phyloP scores from a whole-genome alignment of 2,113 vertebrate species.

The Buteo buteo region DNA sequence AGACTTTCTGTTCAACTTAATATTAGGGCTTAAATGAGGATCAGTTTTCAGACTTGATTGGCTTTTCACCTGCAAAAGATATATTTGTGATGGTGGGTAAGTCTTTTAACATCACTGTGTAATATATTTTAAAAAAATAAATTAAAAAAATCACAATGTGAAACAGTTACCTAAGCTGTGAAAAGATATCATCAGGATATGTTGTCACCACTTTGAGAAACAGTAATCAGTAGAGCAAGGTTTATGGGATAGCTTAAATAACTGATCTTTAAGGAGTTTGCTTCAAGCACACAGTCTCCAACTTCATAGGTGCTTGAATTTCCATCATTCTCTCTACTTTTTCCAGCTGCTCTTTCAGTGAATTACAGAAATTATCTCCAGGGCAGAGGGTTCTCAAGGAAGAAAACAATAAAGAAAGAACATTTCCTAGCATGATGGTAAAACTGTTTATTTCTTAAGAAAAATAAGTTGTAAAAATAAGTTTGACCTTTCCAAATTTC shows the following conservation, averaged over 20 bases:
- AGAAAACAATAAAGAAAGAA: not conserved
- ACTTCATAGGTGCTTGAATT: not conserved
- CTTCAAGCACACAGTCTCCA: not conserved
- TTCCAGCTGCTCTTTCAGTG: not conserved
- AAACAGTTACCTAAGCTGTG: not conserved
- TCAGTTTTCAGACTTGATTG: not conserved
- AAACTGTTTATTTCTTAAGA: slow-evolving; percentile 32
- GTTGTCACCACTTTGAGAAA: not conserved
- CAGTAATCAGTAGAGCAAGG: not conserved
- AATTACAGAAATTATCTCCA: slow-evolving; percentile 24
- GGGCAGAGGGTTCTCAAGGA: not conserved
- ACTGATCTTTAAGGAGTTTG: not conserved
- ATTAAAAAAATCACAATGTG: not conserved
- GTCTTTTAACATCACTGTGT: not conserved
- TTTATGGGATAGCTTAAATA: not conserved
- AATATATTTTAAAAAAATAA: not conserved
- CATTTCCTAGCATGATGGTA: not conserved
- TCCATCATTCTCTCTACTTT: not conserved
- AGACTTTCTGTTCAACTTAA: not conserved
- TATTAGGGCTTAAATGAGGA: not conserved
- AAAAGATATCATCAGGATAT: not conserved
- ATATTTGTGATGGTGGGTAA: not conserved
- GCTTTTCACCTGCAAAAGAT: not conserved
- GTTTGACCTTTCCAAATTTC: slow-evolving; percentile 29
- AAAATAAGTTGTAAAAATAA: slow-evolving; percentile 13